Conservation (phyloP, 2,113 vertebrate genomes). For the Engraulis encrasicolus region DNA sequence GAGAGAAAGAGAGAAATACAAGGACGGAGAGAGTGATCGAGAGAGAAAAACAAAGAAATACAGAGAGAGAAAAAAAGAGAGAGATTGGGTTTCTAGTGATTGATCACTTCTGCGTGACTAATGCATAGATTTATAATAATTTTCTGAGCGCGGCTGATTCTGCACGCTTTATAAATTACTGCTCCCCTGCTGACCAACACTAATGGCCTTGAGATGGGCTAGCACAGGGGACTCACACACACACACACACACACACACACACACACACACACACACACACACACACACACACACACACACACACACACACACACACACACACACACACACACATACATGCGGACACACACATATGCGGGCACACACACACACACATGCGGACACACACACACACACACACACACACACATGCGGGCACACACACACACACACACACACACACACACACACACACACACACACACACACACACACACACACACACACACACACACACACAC, state of each 20-base stretch:
- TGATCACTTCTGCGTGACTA: constrained; percentile 66
- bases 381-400: background rate
- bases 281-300: no score
- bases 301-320: no score
- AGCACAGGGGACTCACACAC: constrained; percentile 27
- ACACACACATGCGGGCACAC: background rate
- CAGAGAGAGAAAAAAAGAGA: constrained; percentile 51
- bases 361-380: no score
- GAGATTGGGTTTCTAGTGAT: constrained; percentile 68
- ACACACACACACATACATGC: no score
- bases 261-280: no score
- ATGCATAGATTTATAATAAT: constrained; percentile 71
- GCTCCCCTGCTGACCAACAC: constrained; percentile 40
- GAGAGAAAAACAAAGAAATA: constrained; percentile 47
- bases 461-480: no score
- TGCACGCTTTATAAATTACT: constrained; percentile 64
- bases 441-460: no score
- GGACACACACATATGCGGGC: no score
- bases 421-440: no score
- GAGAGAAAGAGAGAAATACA: constrained; percentile 41
- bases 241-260: constrained; percentile 10
- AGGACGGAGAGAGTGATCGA: constrained; percentile 47
- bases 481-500: no score
- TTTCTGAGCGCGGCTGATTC: constrained; percentile 63
- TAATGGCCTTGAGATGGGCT: constrained; percentile 39